Evolutionary conservation across 1,140 invertebrate genomes (phyloP).

Genomic region (Colletes gigas): DNA sequence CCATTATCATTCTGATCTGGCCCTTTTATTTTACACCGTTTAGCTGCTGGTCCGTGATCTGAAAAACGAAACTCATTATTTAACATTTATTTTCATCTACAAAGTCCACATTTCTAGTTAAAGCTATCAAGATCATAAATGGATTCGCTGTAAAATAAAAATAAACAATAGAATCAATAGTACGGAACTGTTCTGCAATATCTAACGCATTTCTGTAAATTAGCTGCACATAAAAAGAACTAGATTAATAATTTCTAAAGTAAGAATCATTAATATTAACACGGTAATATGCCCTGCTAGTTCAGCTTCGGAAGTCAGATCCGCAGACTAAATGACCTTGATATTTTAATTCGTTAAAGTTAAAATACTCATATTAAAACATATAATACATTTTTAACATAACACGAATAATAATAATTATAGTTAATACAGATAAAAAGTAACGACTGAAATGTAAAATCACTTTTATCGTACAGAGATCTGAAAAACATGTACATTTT

Average conservation of each 20-base stretch:
- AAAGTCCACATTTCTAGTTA: neutral
- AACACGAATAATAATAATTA: slow-evolving; percentile 55
- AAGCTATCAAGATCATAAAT: neutral
- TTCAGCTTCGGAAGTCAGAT: slow-evolving; percentile 15
- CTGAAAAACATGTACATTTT: slow-evolving; percentile 58
- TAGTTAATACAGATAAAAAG: slow-evolving; percentile 55
- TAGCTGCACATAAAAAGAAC: neutral
- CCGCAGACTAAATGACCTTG: slow-evolving; percentile 3
- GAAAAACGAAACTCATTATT: slow-evolving; percentile 37
- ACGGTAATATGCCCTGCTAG: neutral
- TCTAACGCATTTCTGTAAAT: slow-evolving; percentile 20
- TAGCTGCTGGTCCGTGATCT: neutral
- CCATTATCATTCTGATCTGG: neutral
- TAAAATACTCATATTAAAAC: slow-evolving; percentile 57
- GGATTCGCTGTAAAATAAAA: slow-evolving; percentile 18
- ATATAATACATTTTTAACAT: slow-evolving; percentile 50
- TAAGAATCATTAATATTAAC: slow-evolving; percentile 12
- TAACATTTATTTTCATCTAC: slow-evolving; percentile 2
- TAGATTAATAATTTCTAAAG: slow-evolving; percentile 13
- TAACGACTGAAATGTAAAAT: slow-evolving; percentile 58
- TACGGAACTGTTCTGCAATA: neutral
- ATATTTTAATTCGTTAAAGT: slow-evolving; percentile 34
- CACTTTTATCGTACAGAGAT: slow-evolving; percentile 49
- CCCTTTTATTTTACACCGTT: neutral
- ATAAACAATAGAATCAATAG: slow-evolving; percentile 7